Base-by-base conservation (phyloP, 2,888 invertebrate genomes). In the Pardosa pseudoannulata region DNA sequence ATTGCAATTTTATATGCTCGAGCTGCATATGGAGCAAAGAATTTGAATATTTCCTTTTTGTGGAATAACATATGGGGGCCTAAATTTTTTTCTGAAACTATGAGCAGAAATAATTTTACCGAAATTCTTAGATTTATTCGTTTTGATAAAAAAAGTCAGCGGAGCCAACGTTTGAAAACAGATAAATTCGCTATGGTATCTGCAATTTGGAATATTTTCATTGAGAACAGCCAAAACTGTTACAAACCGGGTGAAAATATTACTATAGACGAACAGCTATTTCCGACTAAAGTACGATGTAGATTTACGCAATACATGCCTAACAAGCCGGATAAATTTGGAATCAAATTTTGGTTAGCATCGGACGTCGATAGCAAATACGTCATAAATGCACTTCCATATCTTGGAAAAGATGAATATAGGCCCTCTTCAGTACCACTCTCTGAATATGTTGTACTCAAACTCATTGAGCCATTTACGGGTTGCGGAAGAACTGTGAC, bases 171-270 rank as follows among this genome's bases (percentile, higher is more conserved):
- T 29, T 65, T 75, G 19, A 1, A 65, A 65, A 65, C 41, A 19
- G 75, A 75, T 16, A 75, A 65, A 41, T 75, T 75, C 28, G 41
- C 65, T 28, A 19, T 75, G n/a, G n/a, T 68, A 1, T 78, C 76
- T 13, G n/a, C 3, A 32, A 16, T 68, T 16, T 78, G 68, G 76
- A 7, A 78, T 23, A 67, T 7, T 32, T 78, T 78, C n/a, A 67
- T 78, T 36, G 50, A 78, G 29, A 78, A 78, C 28, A 50, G 76
- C 46, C 41, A 46, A 32, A 50, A 29, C 23, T 68, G 50, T 28
- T 78, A 31, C 28, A 78, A 67, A 9, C 76, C 68, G 3, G 50
- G 50, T 13, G 50, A n/a, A n/a, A 7, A 78, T 50, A 27, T 78
- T 23, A 78, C 76, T 19, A 36, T 46, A 7, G 46, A 74, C 27